Evolutionary conservation across 2,888 invertebrate species (phyloP), one percentile per base, ranked within the genome.

Genomic region (Hyposoter didymator): DNA sequence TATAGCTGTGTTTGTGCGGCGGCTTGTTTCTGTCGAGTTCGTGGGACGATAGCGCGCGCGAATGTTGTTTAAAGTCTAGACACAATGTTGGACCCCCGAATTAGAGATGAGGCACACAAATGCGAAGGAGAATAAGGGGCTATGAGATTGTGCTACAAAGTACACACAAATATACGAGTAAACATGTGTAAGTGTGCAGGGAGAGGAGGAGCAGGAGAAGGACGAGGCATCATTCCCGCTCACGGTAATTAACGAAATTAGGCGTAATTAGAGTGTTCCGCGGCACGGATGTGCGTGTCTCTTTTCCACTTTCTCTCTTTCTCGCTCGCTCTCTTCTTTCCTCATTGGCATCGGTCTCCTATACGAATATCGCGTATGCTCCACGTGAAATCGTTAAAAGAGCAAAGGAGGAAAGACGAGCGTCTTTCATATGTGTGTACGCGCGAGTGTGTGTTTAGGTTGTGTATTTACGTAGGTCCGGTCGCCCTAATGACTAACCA

Each of bases 31-130:
- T 86, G 32, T 28, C 3, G 64, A 62, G 81, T 85, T 86, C 87
- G 86, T 87, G 88, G 86, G 88, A 88, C 87, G 86, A 84, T 83
- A 73, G 73, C 73, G 66, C 64, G 81, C 73, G 91, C 91, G 91
- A 92, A 92, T 92, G 92, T 93, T 93, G 91, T 93, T 93, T 93
- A 92, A 92, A 91, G 93, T 93, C 93, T 93, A 93, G 93, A 93
- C 93, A 91, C 92, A 92, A 92, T 91, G 92, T 93, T 91, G 91
- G 91, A 92, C 91, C 92, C 93, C 89, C 88, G 92, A 93, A 93
- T 93, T 93, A 93, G 83, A 83, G 92, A 89, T 82, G 91, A 89
- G 90, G 87, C 88, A 89, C 88, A 72, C 73, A 81, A 47, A 47
- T 87, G 83, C 85, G 85, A 87, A 87, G 84, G 87, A 87, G 89